Percentiles rank a stretch among this genome's conserved stretches.
phyloP scores from a whole-genome alignment of 2,888 invertebrate species.

The Chalcosyrphus nemorum region DNA sequence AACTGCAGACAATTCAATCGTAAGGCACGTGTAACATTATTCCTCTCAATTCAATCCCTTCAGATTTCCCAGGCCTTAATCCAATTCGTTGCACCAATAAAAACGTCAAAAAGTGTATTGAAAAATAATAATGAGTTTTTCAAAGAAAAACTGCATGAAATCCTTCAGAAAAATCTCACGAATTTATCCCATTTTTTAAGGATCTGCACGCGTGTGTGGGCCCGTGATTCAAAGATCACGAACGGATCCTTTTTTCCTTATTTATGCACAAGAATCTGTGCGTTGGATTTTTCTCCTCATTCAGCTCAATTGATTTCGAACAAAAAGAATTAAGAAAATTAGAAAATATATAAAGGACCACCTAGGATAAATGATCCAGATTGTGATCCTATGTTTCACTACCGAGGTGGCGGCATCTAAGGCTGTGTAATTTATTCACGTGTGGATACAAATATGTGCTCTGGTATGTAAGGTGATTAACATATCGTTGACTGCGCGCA shows the following conservation, averaged over 20 bases:
- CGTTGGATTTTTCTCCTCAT: conserved; percentile 20
- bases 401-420: not conserved
- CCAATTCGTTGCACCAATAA: conserved; percentile 74
- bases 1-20: conserved; percentile 2
- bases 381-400: conserved; percentile 23
- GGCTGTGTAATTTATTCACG: conserved; percentile 68
- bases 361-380: conserved; percentile 64
- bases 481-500: conserved; percentile 40
- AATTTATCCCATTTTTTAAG: conserved; percentile 38
- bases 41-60: conserved; percentile 14
- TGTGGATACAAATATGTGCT: conserved; percentile 40
- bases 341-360: conserved; percentile 55
- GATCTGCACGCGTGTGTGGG: conserved; percentile 78
- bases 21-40: conserved; percentile 64
- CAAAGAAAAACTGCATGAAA: conserved; percentile 28
- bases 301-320: conserved; percentile 69
- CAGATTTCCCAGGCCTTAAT: conserved; percentile 34
- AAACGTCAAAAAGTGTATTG: conserved; percentile 51
- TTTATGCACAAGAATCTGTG: conserved; percentile 52
- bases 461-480: conserved; percentile 65
- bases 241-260: conserved; percentile 19
- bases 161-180: conserved; percentile 44
- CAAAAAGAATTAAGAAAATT: conserved; percentile 36
- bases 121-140: conserved; percentile 39
- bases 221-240: conserved; percentile 74